Evolutionary conservation across 2,888 invertebrate genomes (phyloP), one percentile per base, ranked within the genome.

Genomic region (Ochropacha duplaris): DNA sequence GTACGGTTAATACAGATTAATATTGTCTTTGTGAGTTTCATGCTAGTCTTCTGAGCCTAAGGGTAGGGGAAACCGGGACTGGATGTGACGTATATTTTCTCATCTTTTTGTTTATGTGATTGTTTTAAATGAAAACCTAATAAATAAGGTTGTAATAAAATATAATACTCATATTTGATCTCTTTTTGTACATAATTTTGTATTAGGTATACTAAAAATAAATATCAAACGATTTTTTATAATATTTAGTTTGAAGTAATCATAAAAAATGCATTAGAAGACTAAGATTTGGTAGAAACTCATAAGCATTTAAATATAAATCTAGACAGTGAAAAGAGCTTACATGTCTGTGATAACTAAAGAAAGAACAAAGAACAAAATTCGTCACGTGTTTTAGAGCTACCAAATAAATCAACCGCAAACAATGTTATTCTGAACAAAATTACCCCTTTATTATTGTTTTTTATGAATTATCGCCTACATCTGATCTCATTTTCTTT

Each of bases 391-490:
- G 31, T 31, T 52, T 44, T 31, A 34, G 19, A 68, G 70, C 70
- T 70, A 79, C 78, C 80, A 79, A 76, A 85, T 87, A 83, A 84
- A 79, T 79, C 74, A 77, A 67, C 64, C 54, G 39, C 44, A 69
- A 81, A 87, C 86, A 87, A 83, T 85, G 78, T 83, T 75, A 72
- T 78, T 72, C 74, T 62, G 69, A 68, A 77, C 74, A 70, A 81
- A 82, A 86, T 85, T 82, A 83, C 78, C 76, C 78, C 76, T 79
- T 84, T 86, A 84, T 87, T 86, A 84, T 87, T 81, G 74, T 85
- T 85, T 84, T 87, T 85, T 84, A 87, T 88, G 87, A 90, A 88
- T 89, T 88, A 90, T 89, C 83, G 84, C 76, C 81, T 80, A 79
- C 86, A 81, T 81, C 77, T 84, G 80, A 84, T 79, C 78, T 84